phyloP scores from a whole-genome alignment of 2,797 vertebrate species.

The Danio jaintianensis region DNA sequence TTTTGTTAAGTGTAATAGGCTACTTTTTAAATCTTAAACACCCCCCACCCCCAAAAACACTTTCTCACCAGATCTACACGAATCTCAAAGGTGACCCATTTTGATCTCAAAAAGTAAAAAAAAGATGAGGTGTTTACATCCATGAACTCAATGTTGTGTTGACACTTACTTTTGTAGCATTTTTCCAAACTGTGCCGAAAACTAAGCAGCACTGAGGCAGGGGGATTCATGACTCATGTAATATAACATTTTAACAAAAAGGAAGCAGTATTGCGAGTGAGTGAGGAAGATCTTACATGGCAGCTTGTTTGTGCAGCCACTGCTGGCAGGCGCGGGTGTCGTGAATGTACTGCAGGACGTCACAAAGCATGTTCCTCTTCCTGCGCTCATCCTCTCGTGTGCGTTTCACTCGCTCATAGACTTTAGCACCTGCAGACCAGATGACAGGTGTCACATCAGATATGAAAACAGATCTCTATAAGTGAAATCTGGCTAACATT shows the following conservation, averaged over 20 bases:
- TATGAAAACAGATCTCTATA: background rate
- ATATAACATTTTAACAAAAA: background rate
- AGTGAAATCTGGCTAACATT: background rate
- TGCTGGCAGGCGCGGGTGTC: conserved; percentile 95
- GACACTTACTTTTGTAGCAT: too few relatives aligned
- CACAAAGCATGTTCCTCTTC: conserved; percentile 93
- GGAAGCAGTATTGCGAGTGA: background rate
- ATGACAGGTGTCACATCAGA: background rate
- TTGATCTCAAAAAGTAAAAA: too few relatives aligned
- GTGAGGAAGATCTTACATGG: conserved; percentile 82
- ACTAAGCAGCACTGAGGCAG: too few relatives aligned
- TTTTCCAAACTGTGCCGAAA: too few relatives aligned
- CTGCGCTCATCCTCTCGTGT: conserved; percentile 90
- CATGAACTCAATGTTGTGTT: too few relatives aligned
- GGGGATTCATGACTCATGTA: background rate
- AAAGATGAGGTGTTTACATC: too few relatives aligned
- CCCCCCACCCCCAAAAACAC: too few relatives aligned
- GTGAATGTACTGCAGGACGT: conserved; percentile 97
- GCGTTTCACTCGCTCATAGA: conserved; percentile 90
- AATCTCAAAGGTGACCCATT: too few relatives aligned
- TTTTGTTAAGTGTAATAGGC: too few relatives aligned
- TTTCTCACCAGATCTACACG: too few relatives aligned
- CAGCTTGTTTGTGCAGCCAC: conserved; percentile 97
- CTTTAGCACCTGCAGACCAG: conserved; percentile 85
- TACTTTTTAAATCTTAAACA: too few relatives aligned